Conservation (phyloP, 37 sponge, comb jelly and placozoan genomes). For the Halichondria panicea region DNA sequence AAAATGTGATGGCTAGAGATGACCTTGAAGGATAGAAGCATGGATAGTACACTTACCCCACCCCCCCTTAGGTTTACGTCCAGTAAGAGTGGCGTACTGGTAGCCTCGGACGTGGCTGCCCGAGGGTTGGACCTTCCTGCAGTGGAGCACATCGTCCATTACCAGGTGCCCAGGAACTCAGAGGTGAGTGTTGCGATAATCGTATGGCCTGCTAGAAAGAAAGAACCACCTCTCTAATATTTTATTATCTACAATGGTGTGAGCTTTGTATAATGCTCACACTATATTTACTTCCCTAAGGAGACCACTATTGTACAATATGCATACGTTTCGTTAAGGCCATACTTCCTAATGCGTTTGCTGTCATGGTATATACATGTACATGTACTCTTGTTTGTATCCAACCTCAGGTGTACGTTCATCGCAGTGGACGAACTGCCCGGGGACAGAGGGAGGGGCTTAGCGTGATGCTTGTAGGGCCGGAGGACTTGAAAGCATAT, state of each 20-base stretch:
- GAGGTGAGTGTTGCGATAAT: constrained; percentile 75
- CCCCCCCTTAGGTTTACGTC: constrained; percentile 52
- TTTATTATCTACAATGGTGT: too few species aligned
- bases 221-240: neutral
- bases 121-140: constrained; percentile 90
- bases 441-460: constrained; percentile 81
- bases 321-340: too few species aligned
- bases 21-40: too few species aligned
- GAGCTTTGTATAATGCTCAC: too few species aligned
- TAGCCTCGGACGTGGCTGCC: constrained; percentile 95
- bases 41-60: too few species aligned
- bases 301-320: too few species aligned
- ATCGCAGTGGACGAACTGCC: constrained; percentile 98
- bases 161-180: constrained; percentile 83
- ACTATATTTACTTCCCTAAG: too few species aligned
- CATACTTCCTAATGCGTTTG: too few species aligned
- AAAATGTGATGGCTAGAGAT: too few species aligned
- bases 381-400: too few species aligned
- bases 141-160: constrained; percentile 93
- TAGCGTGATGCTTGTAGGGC: constrained; percentile 89
- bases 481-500: constrained; percentile 79
- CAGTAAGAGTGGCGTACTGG: constrained; percentile 42
- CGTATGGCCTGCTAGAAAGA: neutral
- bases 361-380: too few species aligned
- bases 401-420: constrained; percentile 91